These are phyloP conservation scores for Drosophila hydei DNA, from an alignment of 1,140 invertebrate genomes.

Conservation along the genomic window DNA sequence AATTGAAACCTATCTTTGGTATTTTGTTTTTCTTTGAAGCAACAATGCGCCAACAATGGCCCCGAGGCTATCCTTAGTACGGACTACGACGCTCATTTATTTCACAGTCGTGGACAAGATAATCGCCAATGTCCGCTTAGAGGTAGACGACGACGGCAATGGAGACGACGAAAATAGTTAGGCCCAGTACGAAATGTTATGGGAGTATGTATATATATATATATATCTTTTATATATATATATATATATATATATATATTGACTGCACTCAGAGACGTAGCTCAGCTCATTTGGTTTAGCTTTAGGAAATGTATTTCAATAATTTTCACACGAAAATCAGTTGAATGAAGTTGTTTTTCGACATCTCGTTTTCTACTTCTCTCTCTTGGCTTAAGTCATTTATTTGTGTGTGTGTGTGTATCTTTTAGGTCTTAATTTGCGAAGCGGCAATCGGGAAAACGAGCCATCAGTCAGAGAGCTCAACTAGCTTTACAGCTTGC, in stretches of 20 bases:
- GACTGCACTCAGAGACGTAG: conserved; percentile 31
- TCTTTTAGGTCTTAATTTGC: conserved; percentile 54
- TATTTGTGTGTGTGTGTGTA: conserved; percentile 26
- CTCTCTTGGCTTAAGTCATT: conserved; percentile 36
- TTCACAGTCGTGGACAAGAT: conserved; percentile 82
- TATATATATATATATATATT: conserved; percentile 12
- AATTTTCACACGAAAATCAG: conserved; percentile 78
- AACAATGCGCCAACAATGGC: conserved; percentile 73
- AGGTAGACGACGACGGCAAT: conserved; percentile 44
- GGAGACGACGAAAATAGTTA: conserved; percentile 32
- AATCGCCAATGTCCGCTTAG: conserved; percentile 82
- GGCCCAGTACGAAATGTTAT: conserved; percentile 39
- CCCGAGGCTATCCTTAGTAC: conserved; percentile 70
- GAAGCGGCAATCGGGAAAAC: conserved; percentile 8
- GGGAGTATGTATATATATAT: conserved; percentile 2
- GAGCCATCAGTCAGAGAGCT: conserved; percentile 58
- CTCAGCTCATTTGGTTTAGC: conserved; percentile 45
- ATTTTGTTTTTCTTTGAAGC: conserved; percentile 68
- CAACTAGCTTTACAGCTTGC: conserved; percentile 47
- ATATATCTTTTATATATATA: background rate
- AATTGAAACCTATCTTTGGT: conserved; percentile 73
- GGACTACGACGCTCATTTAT: conserved; percentile 80
- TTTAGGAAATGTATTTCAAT: conserved; percentile 80
- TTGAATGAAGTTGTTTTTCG: conserved; percentile 66
- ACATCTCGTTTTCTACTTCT: conserved; percentile 6